A percentile compares a stretch with the other conserved stretches of the same genome.
Conservation (phyloP, 2,888 invertebrate genomes). For the Drosophila lutescens region DNA sequence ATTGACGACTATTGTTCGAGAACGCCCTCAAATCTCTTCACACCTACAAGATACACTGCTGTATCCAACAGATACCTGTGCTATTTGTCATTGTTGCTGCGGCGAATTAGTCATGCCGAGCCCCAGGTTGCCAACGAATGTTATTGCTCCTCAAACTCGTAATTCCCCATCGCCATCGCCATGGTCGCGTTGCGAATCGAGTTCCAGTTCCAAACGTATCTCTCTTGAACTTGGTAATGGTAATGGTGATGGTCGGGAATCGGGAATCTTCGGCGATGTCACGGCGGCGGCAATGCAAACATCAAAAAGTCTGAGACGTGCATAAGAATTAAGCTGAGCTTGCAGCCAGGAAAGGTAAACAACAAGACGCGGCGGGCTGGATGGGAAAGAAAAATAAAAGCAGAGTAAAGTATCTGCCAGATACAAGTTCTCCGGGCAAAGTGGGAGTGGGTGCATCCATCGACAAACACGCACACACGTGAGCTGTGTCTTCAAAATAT, state of each 20-base stretch:
- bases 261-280: slow-evolving; percentile 35
- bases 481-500: slow-evolving; percentile 67
- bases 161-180: slow-evolving; percentile 16
- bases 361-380: slow-evolving; percentile 38
- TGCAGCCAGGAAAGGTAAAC: slow-evolving; percentile 57
- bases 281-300: slow-evolving; percentile 37
- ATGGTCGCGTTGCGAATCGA: slow-evolving; percentile 28
- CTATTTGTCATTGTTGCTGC: slow-evolving; percentile 39
- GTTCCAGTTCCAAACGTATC: slow-evolving; percentile 45
- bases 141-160: slow-evolving; percentile 26
- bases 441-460: slow-evolving; percentile 71
- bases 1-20: slow-evolving; percentile 30
- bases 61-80: slow-evolving; percentile 38
- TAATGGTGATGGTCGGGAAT: slow-evolving; percentile 14
- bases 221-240: slow-evolving; percentile 54
- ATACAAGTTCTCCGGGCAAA: slow-evolving; percentile 42
- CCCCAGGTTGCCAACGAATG: slow-evolving; percentile 15
- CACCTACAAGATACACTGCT: slow-evolving; percentile 58
- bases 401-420: slow-evolving; percentile 41
- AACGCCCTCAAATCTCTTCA: slow-evolving; percentile 41
- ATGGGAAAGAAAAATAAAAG: slow-evolving; percentile 36
- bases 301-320: slow-evolving; percentile 54
- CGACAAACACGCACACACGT: slow-evolving; percentile 48
- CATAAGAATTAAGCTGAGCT: slow-evolving; percentile 68
- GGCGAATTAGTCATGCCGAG: slow-evolving; percentile 58